Conservation (phyloP, 1,140 invertebrate genomes). For the Nephotettix cincticeps region DNA sequence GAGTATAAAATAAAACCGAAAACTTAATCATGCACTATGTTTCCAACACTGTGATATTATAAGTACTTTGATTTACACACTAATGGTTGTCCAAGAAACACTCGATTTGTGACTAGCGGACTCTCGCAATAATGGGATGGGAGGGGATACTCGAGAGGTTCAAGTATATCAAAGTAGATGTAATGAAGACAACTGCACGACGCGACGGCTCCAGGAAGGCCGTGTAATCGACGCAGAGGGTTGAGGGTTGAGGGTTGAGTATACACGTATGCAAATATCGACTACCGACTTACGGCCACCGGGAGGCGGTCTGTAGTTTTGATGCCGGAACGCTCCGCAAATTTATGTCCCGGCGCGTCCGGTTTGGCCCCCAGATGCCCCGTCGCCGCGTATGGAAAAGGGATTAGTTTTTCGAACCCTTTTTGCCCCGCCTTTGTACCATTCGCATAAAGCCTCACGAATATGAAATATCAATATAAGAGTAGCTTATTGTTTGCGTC, state of each 20-base stretch:
- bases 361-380: neutral
- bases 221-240: neutral
- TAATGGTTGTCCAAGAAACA: too few species aligned
- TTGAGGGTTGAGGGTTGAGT: too few species aligned
- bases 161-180: too few species aligned
- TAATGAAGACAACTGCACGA: too few species aligned
- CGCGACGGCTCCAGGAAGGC: neutral
- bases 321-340: neutral
- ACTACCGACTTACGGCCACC: neutral
- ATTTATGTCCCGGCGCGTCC: neutral
- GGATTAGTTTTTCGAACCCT: neutral
- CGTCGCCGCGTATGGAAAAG: neutral
- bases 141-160: too few species aligned
- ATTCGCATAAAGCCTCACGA: neutral
- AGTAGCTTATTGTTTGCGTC: neutral
- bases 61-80: too few species aligned
- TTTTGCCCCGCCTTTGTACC: neutral
- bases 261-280: too few species aligned
- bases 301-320: neutral
- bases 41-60: too few species aligned
- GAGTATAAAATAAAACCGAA: too few species aligned
- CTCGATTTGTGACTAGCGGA: too few species aligned
- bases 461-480: neutral
- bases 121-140: too few species aligned
- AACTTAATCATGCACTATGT: too few species aligned